A percentile compares a stretch with the other conserved stretches of the same genome.
Conservation (phyloP, 2,113 vertebrate genomes). For the Pungitius pungitius region DNA sequence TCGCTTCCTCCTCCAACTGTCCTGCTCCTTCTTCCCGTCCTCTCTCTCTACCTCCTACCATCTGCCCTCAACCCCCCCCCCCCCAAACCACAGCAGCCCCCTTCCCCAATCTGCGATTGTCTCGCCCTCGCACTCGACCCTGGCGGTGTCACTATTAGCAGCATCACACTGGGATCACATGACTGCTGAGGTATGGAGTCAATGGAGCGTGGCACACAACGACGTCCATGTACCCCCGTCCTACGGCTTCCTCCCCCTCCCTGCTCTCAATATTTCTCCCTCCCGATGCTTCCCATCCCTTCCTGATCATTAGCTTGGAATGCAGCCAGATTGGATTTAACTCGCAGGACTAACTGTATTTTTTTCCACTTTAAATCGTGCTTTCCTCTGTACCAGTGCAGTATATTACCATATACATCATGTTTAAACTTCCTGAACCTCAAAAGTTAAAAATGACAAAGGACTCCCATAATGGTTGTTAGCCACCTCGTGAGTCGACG, state of each 20-base stretch:
- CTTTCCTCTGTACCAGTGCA: not conserved
- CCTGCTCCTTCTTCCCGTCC: conserved; percentile 9
- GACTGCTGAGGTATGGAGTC: conserved; percentile 66
- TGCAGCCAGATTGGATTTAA: conserved; percentile 62
- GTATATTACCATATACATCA: not conserved
- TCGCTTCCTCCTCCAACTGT: conserved; percentile 13
- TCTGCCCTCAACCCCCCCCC: conserved; percentile 13
- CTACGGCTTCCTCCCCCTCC: conserved; percentile 59
- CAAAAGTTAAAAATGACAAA: not conserved
- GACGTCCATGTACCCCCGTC: conserved; percentile 57
- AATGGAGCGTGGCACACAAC: conserved; percentile 70
- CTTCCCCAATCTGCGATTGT: conserved; percentile 7
- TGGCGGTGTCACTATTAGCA: conserved; percentile 63
- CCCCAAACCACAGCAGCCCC: too few species aligned
- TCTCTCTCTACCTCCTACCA: conserved; percentile 17
- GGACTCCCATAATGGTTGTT: not conserved
- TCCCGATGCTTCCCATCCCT: conserved; percentile 43
- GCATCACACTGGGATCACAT: conserved; percentile 65
- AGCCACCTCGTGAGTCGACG: not conserved
- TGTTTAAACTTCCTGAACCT: not conserved
- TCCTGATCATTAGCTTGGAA: conserved; percentile 69
- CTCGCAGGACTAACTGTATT: conserved; percentile 36
- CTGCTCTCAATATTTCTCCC: conserved; percentile 48
- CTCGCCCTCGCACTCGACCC: conserved; percentile 58
- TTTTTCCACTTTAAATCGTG: conserved; percentile 11